Evolutionary conservation across 37 sponge, comb jelly and placozoan genomes (phyloP), one percentile per base, ranked within the genome.

Genomic region (Tethya wilhelma): DNA sequence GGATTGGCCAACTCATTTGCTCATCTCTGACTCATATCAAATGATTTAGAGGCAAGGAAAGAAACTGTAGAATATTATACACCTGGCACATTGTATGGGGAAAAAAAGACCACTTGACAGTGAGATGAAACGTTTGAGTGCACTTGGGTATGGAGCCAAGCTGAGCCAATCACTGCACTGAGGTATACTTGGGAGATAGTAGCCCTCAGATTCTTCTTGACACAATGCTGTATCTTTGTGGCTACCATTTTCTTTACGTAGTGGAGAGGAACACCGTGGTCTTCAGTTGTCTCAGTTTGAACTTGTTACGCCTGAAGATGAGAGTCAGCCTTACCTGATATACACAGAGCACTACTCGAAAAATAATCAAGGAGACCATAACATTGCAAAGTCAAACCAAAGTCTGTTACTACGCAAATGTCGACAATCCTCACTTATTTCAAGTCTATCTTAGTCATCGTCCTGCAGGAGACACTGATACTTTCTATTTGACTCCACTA

Each of bases 1-100:
- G 6, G 63, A 60, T 6, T 60, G 63, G 63, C 63, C 63, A 23
- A 60, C 63, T 60, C 63, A 60, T 23, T 26, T 60, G 26, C 63
- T 60, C 26, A 60, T 60, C 7, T n/a, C 53, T 49, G 53, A 14
- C 53, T 49, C 14, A 49, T 9, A 9, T 19, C 9, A 49, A 19
- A 19, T 49, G 53, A 19, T 9, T 14, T 49, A 14, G 53, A 49
- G 53, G 53, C 14, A 19, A 49, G 53, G 53, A 49, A 49, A 14
- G 53, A 9, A 19, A 49, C 9, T 49, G 53, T 9, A 19, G 53
- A 49, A 14, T 14, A 49, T 9, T 49, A 49, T 14, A 9, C 53
- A 49, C 53, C 53, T 19, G 53, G 14, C 53, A 49, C 53, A 49
- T 14, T 49, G 53, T 49, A 49, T 14, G 14, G 53, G 9, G 53